These are phyloP conservation scores for Osmerus eperlanus DNA, from an alignment of 2,113 vertebrate species.

Conservation along the genomic window DNA sequence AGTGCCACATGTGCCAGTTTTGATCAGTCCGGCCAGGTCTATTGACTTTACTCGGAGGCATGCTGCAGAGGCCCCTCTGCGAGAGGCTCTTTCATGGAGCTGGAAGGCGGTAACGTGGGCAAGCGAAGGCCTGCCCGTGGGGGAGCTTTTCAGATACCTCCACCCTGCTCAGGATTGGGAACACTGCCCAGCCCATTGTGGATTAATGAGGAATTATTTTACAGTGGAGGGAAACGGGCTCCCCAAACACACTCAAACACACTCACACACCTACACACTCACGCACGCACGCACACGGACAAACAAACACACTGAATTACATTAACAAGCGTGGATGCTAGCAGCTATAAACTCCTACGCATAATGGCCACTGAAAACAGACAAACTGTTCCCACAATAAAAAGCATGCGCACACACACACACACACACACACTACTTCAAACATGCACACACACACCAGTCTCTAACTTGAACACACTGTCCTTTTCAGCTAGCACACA, in stretches of 20 bases:
- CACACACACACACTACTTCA: background rate
- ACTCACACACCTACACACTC: background rate
- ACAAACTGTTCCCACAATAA: too few species aligned
- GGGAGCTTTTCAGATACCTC: background rate
- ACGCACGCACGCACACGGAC: background rate
- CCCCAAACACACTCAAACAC: background rate
- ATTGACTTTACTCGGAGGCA: background rate
- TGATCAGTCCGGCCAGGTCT: slow-evolving; percentile 34
- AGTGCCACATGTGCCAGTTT: slow-evolving; percentile 46
- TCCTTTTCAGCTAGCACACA: slow-evolving; percentile 20
- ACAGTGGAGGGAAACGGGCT: background rate
- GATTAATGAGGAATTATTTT: slow-evolving; percentile 28
- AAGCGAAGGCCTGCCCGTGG: background rate
- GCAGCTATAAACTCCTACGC: too few species aligned
- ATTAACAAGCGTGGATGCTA: too few species aligned
- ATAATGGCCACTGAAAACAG: too few species aligned
- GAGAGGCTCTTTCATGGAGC: background rate
- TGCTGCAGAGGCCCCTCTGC: background rate
- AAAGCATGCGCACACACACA: background rate
- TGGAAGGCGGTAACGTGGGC: background rate
- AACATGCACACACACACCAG: background rate
- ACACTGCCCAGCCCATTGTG: slow-evolving; percentile 11
- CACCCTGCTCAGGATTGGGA: background rate
- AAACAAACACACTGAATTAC: too few species aligned
- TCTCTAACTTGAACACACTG: background rate